Evolutionary conservation across 2,888 invertebrate species (phyloP), one percentile per base, ranked within the genome.

Genomic region (Athetis lepigone): DNA sequence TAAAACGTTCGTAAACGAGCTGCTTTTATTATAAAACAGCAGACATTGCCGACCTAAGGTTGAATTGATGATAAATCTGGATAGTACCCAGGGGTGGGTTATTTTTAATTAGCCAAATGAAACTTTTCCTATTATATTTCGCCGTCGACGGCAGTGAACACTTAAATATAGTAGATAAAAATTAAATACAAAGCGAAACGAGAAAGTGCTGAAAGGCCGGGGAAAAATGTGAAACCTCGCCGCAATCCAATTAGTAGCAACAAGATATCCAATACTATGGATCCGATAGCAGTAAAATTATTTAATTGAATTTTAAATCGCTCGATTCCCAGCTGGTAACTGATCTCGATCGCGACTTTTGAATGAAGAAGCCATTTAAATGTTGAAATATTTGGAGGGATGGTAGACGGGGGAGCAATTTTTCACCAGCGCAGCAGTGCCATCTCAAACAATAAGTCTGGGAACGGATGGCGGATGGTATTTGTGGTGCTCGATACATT

Each of bases 31-130:
- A 88, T 83, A 87, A 88, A 88, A 85, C 80, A 74, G 77, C 82
- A 87, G 84, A 85, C 84, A 83, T 80, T 71, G 81, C 70, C 82
- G 78, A 85, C 83, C 81, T 81, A 80, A 89, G 86, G 88, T 88
- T 89, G 85, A 85, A 86, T 87, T 84, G 86, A 86, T 87, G 86
- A 91, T 91, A 90, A 92, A 92, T 92, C 90, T 86, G 85, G 85
- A 89, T 89, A 85, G 88, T 90, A 87, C 88, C 87, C 88, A 69
- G 72, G 88, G 88, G 89, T 87, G 86, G 90, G 87, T 91, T 90
- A 89, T 91, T 93, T 93, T 93, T 93, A 93, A 93, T 93, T 93
- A 94, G 90, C 90, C 85, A 91, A 92, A 93, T 92, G 92, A 91
- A 92, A 92, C 89, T 92, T 92, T 93, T 90, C 88, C 90, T 89